Percentiles rank a stretch among this genome's conserved stretches.
These are phyloP conservation scores for Scolopax mira DNA, from an alignment of 2,113 vertebrate species.

Conservation along the genomic window DNA sequence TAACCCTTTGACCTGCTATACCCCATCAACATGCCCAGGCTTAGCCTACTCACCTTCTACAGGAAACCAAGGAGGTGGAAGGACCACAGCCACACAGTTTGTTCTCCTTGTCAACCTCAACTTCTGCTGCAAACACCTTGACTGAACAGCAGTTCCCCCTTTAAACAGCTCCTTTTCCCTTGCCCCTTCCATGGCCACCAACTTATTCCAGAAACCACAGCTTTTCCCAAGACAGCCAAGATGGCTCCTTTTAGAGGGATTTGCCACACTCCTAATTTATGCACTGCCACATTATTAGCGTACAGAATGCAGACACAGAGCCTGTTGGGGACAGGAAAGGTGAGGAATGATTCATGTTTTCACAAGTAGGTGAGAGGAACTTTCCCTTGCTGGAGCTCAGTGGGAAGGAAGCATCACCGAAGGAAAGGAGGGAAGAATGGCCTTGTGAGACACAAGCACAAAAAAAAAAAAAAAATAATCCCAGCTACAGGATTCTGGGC, in stretches of 20 bases:
- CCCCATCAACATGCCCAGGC: not conserved
- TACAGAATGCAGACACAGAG: slow-evolving; percentile 52
- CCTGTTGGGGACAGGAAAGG: slow-evolving; percentile 59
- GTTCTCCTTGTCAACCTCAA: not conserved
- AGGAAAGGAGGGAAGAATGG: not conserved
- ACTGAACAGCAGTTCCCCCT: not conserved
- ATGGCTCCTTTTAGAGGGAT: slow-evolving; percentile 18
- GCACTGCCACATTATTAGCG: slow-evolving; percentile 58
- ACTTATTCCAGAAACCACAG: not conserved
- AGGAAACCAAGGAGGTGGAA: not conserved
- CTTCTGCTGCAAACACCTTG: not conserved
- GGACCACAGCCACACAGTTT: not conserved
- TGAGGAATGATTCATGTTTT: slow-evolving; percentile 63
- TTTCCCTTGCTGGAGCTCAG: slow-evolving; percentile 11
- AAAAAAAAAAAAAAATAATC: slow-evolving; percentile 8
- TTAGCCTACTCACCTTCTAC: not conserved
- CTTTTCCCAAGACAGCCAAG: not conserved
- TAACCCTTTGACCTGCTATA: slow-evolving; percentile 36
- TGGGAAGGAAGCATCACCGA: not conserved
- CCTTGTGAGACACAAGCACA: not conserved
- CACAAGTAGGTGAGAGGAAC: slow-evolving; percentile 35
- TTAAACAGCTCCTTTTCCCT: not conserved
- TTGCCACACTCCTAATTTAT: slow-evolving; percentile 52
- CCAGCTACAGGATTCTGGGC: slow-evolving; percentile 21
- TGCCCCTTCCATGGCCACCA: not conserved